Evolutionary conservation across 2,888 invertebrate genomes (phyloP).

Genomic region (Aleiodes testaceus): DNA sequence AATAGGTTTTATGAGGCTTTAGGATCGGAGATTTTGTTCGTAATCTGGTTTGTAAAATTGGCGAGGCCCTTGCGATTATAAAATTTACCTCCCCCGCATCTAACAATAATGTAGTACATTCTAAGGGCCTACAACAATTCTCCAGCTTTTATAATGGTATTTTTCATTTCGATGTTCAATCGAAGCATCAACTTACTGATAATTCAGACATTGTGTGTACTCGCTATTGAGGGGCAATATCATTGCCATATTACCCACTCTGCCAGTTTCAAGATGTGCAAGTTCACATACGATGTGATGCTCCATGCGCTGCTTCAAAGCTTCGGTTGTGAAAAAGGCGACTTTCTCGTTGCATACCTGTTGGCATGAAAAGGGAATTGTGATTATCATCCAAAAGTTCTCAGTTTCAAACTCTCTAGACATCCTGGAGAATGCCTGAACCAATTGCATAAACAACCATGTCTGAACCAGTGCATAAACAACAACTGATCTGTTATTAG

Average conservation of each 20-base stretch:
- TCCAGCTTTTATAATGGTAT: too few species aligned
- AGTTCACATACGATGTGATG: slow-evolving; percentile 55
- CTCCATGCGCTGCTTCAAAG: slow-evolving; percentile 47
- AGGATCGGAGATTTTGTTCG: too few species aligned
- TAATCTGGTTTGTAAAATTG: too few species aligned
- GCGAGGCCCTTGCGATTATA: too few species aligned
- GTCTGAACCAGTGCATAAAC: too few species aligned
- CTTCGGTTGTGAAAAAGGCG: slow-evolving; percentile 59
- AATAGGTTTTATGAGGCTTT: too few species aligned
- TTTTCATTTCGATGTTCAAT: not conserved
- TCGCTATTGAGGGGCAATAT: slow-evolving; percentile 55
- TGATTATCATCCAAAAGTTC: not conserved
- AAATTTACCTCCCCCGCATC: too few species aligned
- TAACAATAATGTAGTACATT: too few species aligned
- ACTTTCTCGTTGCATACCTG: slow-evolving; percentile 60
- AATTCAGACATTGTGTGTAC: slow-evolving; percentile 59
- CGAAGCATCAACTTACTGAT: slow-evolving; percentile 54
- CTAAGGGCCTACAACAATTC: too few species aligned
- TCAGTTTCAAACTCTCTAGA: not conserved
- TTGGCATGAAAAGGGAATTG: not conserved
- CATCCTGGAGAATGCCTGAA: too few species aligned
- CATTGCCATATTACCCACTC: slow-evolving; percentile 58
- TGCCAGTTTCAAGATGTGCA: slow-evolving; percentile 54
- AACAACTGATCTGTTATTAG: too few species aligned
- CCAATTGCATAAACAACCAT: too few species aligned